Percentiles rank a stretch among this genome's conserved stretches.
Evolutionary conservation across 2,888 invertebrate genomes (phyloP).

Genomic region (Spodoptera littoralis): DNA sequence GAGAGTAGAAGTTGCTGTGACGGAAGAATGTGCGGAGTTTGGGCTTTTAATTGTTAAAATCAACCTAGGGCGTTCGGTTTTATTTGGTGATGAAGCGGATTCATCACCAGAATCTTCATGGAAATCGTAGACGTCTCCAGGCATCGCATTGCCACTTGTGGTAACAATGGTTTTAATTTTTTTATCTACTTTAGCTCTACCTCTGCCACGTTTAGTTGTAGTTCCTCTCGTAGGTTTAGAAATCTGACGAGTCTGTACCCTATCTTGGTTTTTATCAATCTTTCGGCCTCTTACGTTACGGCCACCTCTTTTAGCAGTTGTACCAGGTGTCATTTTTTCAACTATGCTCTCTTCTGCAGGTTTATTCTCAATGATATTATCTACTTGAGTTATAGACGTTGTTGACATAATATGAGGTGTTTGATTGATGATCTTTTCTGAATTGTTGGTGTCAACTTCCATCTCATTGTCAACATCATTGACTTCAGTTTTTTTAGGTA

Average conservation of each 20-base stretch:
- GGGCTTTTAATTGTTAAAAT: slow-evolving; percentile 95
- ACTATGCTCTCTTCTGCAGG: slow-evolving; percentile 56
- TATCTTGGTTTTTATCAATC: slow-evolving; percentile 75
- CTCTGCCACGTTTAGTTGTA: slow-evolving; percentile 83
- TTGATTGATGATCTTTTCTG: slow-evolving; percentile 40
- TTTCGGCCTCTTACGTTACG: slow-evolving; percentile 81
- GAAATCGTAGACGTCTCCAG: slow-evolving; percentile 96
- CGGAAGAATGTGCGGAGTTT: slow-evolving; percentile 79
- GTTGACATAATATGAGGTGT: slow-evolving; percentile 39
- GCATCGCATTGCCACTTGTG: slow-evolving; percentile 88
- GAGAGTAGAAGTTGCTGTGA: slow-evolving; percentile 79
- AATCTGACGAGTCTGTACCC: slow-evolving; percentile 84
- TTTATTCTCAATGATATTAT: slow-evolving; percentile 49
- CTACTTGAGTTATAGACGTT: slow-evolving; percentile 52
- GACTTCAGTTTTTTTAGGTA: slow-evolving; percentile 57
- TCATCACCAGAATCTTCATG: slow-evolving; percentile 96
- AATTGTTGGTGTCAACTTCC: slow-evolving; percentile 32
- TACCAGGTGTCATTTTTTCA: slow-evolving; percentile 58
- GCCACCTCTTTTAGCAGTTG: slow-evolving; percentile 78
- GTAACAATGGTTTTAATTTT: slow-evolving; percentile 83
- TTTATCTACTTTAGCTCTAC: slow-evolving; percentile 86
- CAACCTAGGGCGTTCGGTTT: slow-evolving; percentile 91
- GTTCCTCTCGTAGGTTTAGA: slow-evolving; percentile 77
- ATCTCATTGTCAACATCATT: slow-evolving; percentile 40
- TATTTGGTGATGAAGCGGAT: slow-evolving; percentile 79